phyloP scores from a whole-genome alignment of 2,797 vertebrate genomes.

The Crotalus adamanteus region DNA sequence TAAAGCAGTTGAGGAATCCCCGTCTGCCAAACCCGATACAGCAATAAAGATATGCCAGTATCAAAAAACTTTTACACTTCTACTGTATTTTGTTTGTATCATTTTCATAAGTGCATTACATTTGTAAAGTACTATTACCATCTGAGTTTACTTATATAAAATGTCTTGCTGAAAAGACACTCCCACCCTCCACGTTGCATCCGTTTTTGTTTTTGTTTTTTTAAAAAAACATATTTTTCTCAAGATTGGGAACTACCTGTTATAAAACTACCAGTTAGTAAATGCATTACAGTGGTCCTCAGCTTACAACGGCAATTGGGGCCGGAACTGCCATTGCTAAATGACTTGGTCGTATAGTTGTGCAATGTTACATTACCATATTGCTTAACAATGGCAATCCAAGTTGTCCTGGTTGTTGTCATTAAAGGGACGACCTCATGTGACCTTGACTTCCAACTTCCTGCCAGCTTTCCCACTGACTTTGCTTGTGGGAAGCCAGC shows the following conservation, averaged over 20 bases:
- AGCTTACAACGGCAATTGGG: neutral
- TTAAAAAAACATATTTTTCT: neutral
- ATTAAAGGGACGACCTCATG: neutral
- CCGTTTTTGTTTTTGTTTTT: neutral
- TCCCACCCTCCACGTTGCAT: neutral
- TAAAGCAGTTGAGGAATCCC: slow-evolving; percentile 41
- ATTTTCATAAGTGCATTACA: neutral
- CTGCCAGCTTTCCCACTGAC: neutral
- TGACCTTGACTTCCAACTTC: neutral
- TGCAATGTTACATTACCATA: neutral
- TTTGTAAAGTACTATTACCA: slow-evolving; percentile 30
- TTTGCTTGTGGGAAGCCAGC: neutral
- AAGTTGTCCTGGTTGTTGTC: neutral
- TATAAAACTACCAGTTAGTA: slow-evolving; percentile 42
- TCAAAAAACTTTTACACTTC: slow-evolving; percentile 45
- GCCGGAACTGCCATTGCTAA: neutral
- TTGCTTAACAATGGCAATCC: neutral
- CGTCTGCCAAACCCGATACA: slow-evolving; percentile 48
- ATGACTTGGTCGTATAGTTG: neutral
- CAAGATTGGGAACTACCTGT: neutral
- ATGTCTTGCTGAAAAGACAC: neutral
- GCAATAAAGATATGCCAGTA: slow-evolving; percentile 70
- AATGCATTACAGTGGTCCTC: neutral
- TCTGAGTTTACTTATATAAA: slow-evolving; percentile 10
- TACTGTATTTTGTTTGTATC: slow-evolving; percentile 20